A percentile compares a stretch with the other conserved stretches of the same genome.
phyloP scores from a whole-genome alignment of 1,140 invertebrate genomes.

The Macrostomum lignano region DNA sequence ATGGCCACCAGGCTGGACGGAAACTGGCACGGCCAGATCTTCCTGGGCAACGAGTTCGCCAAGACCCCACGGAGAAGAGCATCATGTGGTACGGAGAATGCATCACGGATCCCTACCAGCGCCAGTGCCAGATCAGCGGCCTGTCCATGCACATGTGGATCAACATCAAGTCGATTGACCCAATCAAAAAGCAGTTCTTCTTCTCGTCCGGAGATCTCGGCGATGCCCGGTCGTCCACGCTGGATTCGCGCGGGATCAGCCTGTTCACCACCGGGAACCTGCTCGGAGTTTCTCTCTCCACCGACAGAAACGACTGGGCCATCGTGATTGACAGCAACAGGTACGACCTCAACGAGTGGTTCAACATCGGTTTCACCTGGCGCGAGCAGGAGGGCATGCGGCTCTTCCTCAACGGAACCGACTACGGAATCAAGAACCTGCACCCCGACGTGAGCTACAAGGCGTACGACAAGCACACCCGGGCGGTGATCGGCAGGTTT shows the following conservation, averaged over 20 bases:
- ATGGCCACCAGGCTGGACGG: no score
- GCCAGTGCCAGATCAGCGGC: not conserved
- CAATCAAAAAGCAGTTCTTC: slow-evolving; percentile 1
- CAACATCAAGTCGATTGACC: not conserved
- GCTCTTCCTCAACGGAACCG: slow-evolving; percentile 1
- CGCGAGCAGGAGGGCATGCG: not conserved
- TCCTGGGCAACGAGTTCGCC: no score
- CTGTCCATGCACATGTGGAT: not conserved
- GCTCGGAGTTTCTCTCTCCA: not conserved
- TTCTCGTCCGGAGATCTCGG: not conserved
- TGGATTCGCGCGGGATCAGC: slow-evolving; percentile 2
- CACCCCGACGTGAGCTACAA: not conserved
- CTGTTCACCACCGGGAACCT: not conserved
- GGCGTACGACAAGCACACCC: not conserved
- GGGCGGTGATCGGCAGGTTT: slow-evolving; percentile 1
- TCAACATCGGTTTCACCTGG: slow-evolving; percentile 1
- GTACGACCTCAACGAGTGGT: not conserved
- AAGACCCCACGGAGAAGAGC: no score
- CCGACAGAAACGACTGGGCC: not conserved
- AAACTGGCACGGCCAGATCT: no score
- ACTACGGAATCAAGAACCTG: not conserved
- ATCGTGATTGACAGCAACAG: not conserved
- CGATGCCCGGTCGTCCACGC: not conserved
- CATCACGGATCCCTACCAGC: not conserved
- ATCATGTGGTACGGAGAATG: slow-evolving; percentile 1